Base-by-base conservation (phyloP, 2,888 invertebrate species). In the Sabellastarte sp. region DNA sequence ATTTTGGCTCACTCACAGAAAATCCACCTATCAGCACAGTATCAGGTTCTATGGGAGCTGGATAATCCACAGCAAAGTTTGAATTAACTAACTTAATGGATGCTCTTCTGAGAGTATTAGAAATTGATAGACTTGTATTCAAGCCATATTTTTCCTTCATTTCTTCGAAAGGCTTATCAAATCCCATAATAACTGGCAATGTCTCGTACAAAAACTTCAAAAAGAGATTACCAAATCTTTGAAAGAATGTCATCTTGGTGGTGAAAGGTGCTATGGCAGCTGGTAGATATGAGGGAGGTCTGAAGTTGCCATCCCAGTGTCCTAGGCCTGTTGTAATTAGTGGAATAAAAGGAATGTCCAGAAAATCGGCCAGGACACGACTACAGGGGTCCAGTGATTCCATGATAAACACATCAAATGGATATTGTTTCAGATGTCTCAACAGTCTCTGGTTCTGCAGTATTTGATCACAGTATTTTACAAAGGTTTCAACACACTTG, bases 21-120 rank as follows among this genome's bases (percentile, higher is more conserved):
- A 67, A 72, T 2, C 70, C 70, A 2, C 72, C 72, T 2, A 70
- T 57, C 51, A 72, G 57, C 24, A 71, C 62, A 1, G 67, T 67
- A 59, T 68, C 70, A 26, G 72, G 72, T 57, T 68, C 66, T 1
- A 72, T 50, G 1, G 72, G 72, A 2, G 65, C 61, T 20, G 65
- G 66, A 57, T 69, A 72, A 26, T 72, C 72, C 20, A 72, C 31
- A 41, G 70, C 65, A 59, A 70, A 72, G 59, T 72, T 67, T 1
- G 68, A 67, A 59, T 69, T 69, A 28, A 69, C 67, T 33, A 72
- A 55, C 51, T 69, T 68, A 33, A 72, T 26, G 1, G 70, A 50
- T 1, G 69, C 67, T 28, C 67, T 51, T 28, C 61, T 62, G 57
- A 68, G 66, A 3, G 65, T 71, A 51, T 70, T 57, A 15, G 62